Percentiles rank a stretch among this genome's conserved stretches.
phyloP scores from a whole-genome alignment of 2,888 invertebrate species.

The Leptarthrus brevirostris region DNA sequence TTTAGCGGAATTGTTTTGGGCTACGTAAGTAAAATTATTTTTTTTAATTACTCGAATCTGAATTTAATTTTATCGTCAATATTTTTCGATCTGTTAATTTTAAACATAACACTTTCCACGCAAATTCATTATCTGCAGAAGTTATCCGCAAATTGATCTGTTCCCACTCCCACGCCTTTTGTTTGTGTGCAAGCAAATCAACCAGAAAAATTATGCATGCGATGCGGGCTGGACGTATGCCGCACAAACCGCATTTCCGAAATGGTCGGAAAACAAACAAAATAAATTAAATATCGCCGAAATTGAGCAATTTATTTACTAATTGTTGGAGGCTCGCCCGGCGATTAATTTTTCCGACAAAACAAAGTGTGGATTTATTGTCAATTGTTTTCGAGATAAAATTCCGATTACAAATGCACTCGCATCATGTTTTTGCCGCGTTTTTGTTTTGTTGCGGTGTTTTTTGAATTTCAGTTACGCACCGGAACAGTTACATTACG shows the following conservation, averaged over 20 bases:
- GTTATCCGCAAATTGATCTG: neutral
- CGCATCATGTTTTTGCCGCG: conserved; percentile 1
- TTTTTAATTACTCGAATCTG: too few relatives aligned
- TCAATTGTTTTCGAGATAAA: conserved; percentile 35
- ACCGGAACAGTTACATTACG: neutral
- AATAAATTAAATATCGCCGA: conserved; percentile 37
- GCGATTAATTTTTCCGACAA: conserved; percentile 35
- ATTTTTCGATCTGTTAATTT: neutral
- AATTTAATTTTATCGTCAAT: too few relatives aligned
- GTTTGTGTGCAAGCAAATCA: neutral
- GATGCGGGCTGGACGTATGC: conserved; percentile 26
- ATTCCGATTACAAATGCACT: conserved; percentile 33
- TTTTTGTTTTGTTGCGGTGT: neutral
- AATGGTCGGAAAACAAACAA: conserved; percentile 13
- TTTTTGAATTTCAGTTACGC: conserved; percentile 2
- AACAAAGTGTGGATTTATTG: conserved; percentile 35
- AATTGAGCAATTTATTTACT: conserved; percentile 42
- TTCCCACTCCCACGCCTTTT: neutral
- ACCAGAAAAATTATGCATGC: conserved; percentile 33
- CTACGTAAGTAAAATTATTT: too few relatives aligned
- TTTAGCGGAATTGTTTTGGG: too few relatives aligned
- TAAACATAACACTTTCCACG: neutral
- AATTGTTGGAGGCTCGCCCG: conserved; percentile 29
- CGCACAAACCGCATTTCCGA: conserved; percentile 21
- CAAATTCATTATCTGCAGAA: neutral